Evolutionary conservation across 1,140 invertebrate species (phyloP), one percentile per base, ranked within the genome.

Genomic region (Palaemon carinicauda): DNA sequence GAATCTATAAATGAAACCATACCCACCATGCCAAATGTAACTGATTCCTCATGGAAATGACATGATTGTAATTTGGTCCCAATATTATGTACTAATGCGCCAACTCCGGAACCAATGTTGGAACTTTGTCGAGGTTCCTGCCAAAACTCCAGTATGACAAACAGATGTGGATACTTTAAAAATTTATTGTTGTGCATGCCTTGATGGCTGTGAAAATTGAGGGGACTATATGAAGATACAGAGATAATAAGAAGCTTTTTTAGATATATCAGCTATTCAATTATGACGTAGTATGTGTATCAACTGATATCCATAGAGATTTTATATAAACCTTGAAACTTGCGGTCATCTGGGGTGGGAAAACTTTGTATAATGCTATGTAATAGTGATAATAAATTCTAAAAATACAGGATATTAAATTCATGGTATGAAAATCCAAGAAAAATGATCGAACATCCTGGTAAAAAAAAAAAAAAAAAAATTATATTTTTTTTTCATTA

Each of bases 61-160:
- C 73, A 75, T 12, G 73, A 75, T 75, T 12, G 73, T 31, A 5
- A 15, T 31, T 75, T 31, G 12, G 73, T 75, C 7, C 29, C 73
- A 75, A 21, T 75, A 75, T 21, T 75, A 75, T 31, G 21, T 75
- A 75, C 41, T 75, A 75, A 75, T 75, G 41, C 29, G 73, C 73
- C 73, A 75, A 10, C 29, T 24, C 12, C 24, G 29, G 29, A 31
- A 75, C n/a, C n/a, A 31, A 10, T 12, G 73, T 75, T 75, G 41
- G 73, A 75, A 33, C 73, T 75, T 75, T 33, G 73, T 75, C 73
- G 73, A 75, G 29, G 73, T 75, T 75, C 29, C 29, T 33, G 15
- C 73, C 12, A 33, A 24, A 75, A 9, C 41, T 75, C 12, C 29
- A 31, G 73, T 31, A 75, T 75, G 14, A 15, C 12, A 75, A 75